phyloP scores from a whole-genome alignment of 2,113 vertebrate genomes.

The Gambusia affinis region DNA sequence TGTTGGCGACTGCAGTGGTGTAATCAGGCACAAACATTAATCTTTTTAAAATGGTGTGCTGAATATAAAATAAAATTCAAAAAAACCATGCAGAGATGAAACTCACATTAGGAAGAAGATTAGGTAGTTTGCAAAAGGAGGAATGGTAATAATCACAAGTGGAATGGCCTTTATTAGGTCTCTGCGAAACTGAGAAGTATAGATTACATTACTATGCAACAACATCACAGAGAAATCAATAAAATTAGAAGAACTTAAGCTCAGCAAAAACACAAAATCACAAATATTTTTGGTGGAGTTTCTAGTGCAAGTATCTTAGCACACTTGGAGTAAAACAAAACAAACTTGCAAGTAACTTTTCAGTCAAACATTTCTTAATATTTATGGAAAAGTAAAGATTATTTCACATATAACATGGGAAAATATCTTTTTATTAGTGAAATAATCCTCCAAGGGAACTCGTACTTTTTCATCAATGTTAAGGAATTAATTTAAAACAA shows the following conservation, averaged over 20 bases:
- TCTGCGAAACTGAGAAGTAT: constrained; percentile 84
- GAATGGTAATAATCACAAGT: constrained; percentile 86
- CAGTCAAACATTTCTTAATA: too few species aligned
- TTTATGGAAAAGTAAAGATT: too few species aligned
- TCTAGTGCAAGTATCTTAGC: too few species aligned
- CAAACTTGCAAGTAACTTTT: too few species aligned
- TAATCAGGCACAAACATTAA: neutral
- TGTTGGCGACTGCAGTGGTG: neutral
- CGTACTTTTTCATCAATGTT: too few species aligned
- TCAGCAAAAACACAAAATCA: neutral
- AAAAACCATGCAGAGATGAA: neutral
- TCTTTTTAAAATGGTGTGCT: too few species aligned
- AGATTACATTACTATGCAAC: neutral
- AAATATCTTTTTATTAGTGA: too few species aligned
- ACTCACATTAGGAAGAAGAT: constrained; percentile 95
- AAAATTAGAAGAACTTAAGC: neutral
- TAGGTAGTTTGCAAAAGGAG: constrained; percentile 95
- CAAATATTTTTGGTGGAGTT: too few species aligned
- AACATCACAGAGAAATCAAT: neutral
- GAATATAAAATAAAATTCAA: neutral
- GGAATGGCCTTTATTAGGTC: constrained; percentile 88
- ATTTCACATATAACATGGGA: too few species aligned
- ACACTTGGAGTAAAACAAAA: too few species aligned
- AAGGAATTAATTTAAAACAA: too few species aligned
- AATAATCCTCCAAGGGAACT: too few species aligned